These are phyloP conservation scores for Sericinus montela DNA, from an alignment of 2,888 invertebrate genomes.

Conservation along the genomic window DNA sequence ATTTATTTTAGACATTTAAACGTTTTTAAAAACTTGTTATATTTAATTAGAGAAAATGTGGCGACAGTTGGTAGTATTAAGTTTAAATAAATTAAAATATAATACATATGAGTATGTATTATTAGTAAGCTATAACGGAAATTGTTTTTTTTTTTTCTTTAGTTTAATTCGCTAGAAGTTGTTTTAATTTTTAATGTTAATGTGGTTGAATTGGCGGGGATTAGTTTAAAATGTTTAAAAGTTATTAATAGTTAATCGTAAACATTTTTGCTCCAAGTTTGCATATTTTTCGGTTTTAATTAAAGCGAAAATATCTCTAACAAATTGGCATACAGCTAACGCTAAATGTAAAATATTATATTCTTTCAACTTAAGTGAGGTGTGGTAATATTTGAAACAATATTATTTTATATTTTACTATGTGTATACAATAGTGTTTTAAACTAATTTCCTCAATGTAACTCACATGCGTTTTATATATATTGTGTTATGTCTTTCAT, in stretches of 20 bases:
- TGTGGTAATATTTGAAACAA: too few species aligned
- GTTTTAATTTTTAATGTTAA: conserved; percentile 12
- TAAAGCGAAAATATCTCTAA: too few species aligned
- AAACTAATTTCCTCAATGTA: neutral
- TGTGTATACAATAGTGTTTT: neutral
- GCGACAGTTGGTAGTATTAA: conserved; percentile 4
- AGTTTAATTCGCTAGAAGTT: conserved; percentile 17
- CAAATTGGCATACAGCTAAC: too few species aligned
- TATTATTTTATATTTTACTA: too few species aligned
- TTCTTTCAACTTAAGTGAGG: too few species aligned
- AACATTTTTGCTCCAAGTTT: too few species aligned
- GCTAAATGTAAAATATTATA: too few species aligned
- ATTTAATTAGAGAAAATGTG: neutral
- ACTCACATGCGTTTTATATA: neutral
- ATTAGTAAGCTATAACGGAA: conserved; percentile 3
- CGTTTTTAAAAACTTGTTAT: neutral
- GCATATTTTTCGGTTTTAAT: too few species aligned
- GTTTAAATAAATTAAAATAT: conserved; percentile 1
- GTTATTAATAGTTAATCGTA: neutral
- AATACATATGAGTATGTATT: neutral
- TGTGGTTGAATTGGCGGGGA: neutral
- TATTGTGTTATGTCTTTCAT: conserved; percentile 4
- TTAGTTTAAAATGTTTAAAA: neutral
- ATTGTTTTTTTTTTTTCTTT: conserved; percentile 6
- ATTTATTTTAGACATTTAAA: conserved; percentile 6